A percentile compares a stretch with the other conserved stretches of the same genome.
Conservation (phyloP, 2,113 vertebrate genomes). For the Narcine bancroftii region DNA sequence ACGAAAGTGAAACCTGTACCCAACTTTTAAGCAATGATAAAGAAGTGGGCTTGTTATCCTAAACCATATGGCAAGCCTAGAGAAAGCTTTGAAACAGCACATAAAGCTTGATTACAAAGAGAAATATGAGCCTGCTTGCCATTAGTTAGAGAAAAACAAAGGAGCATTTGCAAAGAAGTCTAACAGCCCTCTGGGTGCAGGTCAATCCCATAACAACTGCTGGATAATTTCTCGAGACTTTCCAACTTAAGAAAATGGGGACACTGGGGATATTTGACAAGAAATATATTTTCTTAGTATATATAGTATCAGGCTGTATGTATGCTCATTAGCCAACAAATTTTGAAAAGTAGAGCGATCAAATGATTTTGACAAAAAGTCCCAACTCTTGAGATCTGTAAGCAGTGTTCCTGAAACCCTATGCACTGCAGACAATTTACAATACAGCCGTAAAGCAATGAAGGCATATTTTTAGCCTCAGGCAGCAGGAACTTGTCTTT, state of each 20-base stretch:
- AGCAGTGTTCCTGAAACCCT: background rate
- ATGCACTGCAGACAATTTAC: background rate
- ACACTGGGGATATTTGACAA: background rate
- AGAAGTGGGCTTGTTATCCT: background rate
- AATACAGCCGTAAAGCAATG: background rate
- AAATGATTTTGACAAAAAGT: background rate
- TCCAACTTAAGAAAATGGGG: background rate
- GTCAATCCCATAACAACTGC: background rate
- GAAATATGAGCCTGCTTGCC: background rate
- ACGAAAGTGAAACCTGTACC: background rate
- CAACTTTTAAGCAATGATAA: background rate
- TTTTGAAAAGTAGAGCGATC: background rate
- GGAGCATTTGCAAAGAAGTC: background rate
- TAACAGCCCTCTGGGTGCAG: background rate
- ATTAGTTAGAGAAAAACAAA: background rate
- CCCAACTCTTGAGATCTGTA: background rate
- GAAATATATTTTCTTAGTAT: background rate
- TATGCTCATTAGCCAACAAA: background rate
- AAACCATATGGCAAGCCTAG: background rate
- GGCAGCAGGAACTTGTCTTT: background rate
- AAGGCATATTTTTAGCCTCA: conserved; percentile 1
- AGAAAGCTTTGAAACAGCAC: background rate
- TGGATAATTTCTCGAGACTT: background rate
- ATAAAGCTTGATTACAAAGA: background rate
- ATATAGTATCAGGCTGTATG: background rate